phyloP scores from a whole-genome alignment of 2,888 invertebrate genomes.

The Capitulum mitella region DNA sequence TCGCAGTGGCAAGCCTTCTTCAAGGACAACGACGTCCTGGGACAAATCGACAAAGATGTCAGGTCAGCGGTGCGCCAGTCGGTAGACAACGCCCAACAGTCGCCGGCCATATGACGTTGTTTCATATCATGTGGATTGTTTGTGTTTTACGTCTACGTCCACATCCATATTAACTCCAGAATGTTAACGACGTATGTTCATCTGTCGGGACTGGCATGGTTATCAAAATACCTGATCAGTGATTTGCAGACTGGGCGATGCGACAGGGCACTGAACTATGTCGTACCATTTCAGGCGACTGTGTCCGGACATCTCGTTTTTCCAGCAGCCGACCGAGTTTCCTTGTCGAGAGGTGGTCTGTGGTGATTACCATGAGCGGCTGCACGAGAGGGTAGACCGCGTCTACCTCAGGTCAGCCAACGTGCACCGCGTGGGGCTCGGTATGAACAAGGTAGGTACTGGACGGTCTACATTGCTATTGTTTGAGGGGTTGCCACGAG shows the following conservation, averaged over 20 bases:
- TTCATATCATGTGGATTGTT: background rate
- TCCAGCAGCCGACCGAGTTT: constrained; percentile 87
- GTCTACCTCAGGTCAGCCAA: constrained; percentile 77
- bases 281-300: constrained; percentile 43
- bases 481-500: too few relatives aligned
- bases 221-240: background rate
- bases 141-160: too few relatives aligned
- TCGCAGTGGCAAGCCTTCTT: constrained; percentile 95
- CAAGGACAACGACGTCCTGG: constrained; percentile 91
- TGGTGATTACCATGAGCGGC: constrained; percentile 51
- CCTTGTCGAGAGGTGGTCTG: constrained; percentile 69
- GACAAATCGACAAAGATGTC: constrained; percentile 97
- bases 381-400: constrained; percentile 82
- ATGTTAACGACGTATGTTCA: too few relatives aligned
- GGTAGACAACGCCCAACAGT: too few relatives aligned
- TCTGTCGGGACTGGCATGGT: background rate
- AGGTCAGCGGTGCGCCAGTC: constrained; percentile 51
- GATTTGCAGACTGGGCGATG: too few relatives aligned
- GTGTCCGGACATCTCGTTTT: constrained; percentile 70
- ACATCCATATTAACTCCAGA: too few relatives aligned
- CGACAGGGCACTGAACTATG: background rate
- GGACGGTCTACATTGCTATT: too few relatives aligned
- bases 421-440: constrained; percentile 77
- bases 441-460: constrained; percentile 71
- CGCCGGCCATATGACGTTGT: too few relatives aligned